phyloP scores from a whole-genome alignment of 2,888 invertebrate genomes.

The Seira ritae region DNA sequence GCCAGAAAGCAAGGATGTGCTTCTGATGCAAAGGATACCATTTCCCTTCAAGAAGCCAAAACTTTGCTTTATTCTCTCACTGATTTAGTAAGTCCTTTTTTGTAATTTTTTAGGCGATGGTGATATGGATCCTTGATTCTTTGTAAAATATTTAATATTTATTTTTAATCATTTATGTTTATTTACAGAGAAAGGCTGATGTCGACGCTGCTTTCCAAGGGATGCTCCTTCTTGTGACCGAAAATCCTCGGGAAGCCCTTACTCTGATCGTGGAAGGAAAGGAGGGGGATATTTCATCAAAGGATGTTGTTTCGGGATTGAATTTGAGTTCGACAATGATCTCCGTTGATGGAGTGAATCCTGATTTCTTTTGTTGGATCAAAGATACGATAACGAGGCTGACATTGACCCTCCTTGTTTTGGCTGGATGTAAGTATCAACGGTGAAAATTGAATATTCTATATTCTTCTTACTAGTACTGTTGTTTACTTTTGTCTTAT shows the following conservation, averaged over 20 bases:
- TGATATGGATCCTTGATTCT: not conserved
- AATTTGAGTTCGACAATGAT: constrained; percentile 33
- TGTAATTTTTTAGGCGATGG: too few relatives aligned
- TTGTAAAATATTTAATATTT: not conserved
- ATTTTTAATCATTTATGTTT: not conserved
- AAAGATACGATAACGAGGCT: not conserved
- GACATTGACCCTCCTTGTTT: not conserved
- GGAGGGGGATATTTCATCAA: constrained; percentile 31
- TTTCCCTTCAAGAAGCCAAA: constrained; percentile 64
- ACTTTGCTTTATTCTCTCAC: constrained; percentile 58
- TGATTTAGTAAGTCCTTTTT: constrained; percentile 45
- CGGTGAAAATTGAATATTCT: constrained; percentile 17
- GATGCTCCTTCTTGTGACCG: constrained; percentile 67
- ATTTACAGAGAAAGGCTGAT: constrained; percentile 62
- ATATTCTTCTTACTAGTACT: too few relatives aligned
- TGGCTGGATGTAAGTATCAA: constrained; percentile 47
- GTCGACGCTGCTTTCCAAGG: constrained; percentile 66
- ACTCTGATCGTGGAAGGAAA: constrained; percentile 5
- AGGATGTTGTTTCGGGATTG: constrained; percentile 27
- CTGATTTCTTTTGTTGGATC: constrained; percentile 48
- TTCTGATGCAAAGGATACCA: constrained; percentile 47
- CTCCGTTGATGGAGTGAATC: constrained; percentile 40
- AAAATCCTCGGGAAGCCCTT: constrained; percentile 66
- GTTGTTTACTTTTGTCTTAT: too few relatives aligned
- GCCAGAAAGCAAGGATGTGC: constrained; percentile 58